phyloP scores from a whole-genome alignment of 2,797 vertebrate genomes.

The Pyrocephalus nanus region DNA sequence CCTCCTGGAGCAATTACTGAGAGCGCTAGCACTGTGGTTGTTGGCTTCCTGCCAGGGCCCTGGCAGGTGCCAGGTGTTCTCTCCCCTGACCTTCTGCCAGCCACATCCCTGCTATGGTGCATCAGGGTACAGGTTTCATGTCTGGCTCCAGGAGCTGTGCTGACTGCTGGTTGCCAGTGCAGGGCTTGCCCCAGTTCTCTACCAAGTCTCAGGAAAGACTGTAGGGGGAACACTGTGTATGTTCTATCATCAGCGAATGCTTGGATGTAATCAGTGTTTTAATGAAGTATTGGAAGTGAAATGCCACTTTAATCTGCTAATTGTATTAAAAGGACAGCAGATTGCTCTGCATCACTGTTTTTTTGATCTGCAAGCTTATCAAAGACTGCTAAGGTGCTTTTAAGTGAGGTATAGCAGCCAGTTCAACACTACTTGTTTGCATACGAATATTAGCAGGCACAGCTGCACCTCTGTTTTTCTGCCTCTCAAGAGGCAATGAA shows the following conservation, averaged over 20 bases:
- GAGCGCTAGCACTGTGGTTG: rapidly evolving
- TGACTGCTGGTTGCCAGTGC: neutral
- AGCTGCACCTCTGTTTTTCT: slow-evolving; percentile 10
- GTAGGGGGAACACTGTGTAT: slow-evolving; percentile 40
- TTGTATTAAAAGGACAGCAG: slow-evolving; percentile 45
- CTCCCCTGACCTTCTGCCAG: neutral
- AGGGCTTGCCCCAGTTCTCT: neutral
- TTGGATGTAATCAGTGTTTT: neutral
- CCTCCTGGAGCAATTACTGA: rapidly evolving
- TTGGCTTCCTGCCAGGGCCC: neutral
- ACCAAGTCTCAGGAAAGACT: slow-evolving; percentile 17
- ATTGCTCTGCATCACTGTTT: slow-evolving; percentile 8
- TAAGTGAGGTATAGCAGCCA: slow-evolving; percentile 11
- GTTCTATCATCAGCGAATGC: neutral
- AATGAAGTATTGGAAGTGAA: slow-evolving; percentile 49
- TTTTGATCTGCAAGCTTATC: slow-evolving; percentile 35
- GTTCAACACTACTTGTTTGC: slow-evolving; percentile 18
- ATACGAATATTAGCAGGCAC: slow-evolving; percentile 23
- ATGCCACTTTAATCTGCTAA: slow-evolving; percentile 61
- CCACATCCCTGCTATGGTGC: rapidly evolving
- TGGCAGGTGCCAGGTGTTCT: neutral
- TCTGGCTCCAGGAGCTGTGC: neutral
- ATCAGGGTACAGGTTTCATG: neutral
- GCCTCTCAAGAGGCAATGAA: neutral
- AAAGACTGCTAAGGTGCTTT: slow-evolving; percentile 39